A percentile compares a stretch with the other conserved stretches of the same genome.
Evolutionary conservation across 2,888 invertebrate genomes (phyloP).

Genomic region (Carterocephalus palaemon): DNA sequence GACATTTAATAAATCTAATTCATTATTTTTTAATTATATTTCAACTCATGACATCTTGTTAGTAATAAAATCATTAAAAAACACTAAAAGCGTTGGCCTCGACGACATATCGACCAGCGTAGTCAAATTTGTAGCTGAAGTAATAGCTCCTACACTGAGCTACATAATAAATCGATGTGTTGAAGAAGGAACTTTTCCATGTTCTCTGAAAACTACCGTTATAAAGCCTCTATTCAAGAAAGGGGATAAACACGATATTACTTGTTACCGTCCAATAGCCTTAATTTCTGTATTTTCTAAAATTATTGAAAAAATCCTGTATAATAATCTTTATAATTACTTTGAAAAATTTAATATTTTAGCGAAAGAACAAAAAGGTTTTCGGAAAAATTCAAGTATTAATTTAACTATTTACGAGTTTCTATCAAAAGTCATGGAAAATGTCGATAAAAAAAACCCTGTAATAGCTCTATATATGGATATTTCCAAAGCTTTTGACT

Average conservation of each 20-base stretch:
- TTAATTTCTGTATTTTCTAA: constrained; percentile 18
- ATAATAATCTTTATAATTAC: constrained; percentile 6
- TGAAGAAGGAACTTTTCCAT: constrained; percentile 16
- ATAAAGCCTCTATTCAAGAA: constrained; percentile 24
- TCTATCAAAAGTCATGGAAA: background rate
- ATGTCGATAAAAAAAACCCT: constrained; percentile 8
- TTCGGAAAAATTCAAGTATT: constrained; percentile 11
- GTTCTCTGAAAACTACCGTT: constrained; percentile 11
- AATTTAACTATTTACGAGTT: constrained; percentile 9
- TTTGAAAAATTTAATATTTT: constrained; percentile 20
- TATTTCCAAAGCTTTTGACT: constrained; percentile 18
- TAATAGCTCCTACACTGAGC: constrained; percentile 6
- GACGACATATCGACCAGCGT: constrained; percentile 6
- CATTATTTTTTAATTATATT: constrained; percentile 1
- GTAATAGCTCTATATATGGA: constrained; percentile 3
- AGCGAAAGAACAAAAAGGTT: constrained; percentile 22
- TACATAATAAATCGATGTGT: constrained; percentile 23
- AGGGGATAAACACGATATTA: constrained; percentile 10
- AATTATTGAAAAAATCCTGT: constrained; percentile 23
- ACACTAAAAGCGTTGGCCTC: constrained; percentile 4
- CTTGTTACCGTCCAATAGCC: constrained; percentile 23
- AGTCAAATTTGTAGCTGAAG: constrained; percentile 5
- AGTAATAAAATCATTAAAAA: constrained; percentile 1
- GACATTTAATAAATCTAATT: constrained; percentile 3
- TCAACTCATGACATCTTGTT: background rate